These are phyloP conservation scores for Chrosomus eos DNA, from an alignment of 2,797 vertebrate genomes.

Conservation along the genomic window DNA sequence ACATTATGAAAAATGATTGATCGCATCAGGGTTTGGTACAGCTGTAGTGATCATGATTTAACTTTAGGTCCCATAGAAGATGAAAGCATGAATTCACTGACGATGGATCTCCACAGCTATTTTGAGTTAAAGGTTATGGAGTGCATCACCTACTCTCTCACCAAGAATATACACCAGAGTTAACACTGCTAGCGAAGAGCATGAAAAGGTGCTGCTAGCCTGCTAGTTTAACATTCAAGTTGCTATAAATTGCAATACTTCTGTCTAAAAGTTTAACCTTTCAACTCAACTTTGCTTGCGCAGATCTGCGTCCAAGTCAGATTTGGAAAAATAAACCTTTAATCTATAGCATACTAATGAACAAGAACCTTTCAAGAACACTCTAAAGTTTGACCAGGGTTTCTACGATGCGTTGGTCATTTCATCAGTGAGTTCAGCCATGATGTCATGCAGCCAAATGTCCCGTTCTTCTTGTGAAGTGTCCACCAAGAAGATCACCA, in stretches of 20 bases:
- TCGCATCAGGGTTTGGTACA: slow-evolving; percentile 4
- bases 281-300: slow-evolving; percentile 4
- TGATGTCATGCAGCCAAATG: slow-evolving; percentile 96
- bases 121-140: slow-evolving; percentile 10
- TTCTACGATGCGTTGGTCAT: slow-evolving; percentile 67
- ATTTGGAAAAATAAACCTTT: slow-evolving; percentile 26
- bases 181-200: not conserved
- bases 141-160: not conserved
- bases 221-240: not conserved
- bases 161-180: not conserved
- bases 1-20: slow-evolving; percentile 8
- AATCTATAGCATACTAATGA: slow-evolving; percentile 18
- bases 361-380: slow-evolving; percentile 13
- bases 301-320: not conserved
- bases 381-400: not conserved
- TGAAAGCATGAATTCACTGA: slow-evolving; percentile 9
- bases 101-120: slow-evolving; percentile 15
- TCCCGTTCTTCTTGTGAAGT: slow-evolving; percentile 91
- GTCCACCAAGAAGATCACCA: slow-evolving; percentile 91
- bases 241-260: slow-evolving; percentile 15
- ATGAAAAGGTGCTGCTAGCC: not conserved
- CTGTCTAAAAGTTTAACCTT: slow-evolving; percentile 8
- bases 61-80: not conserved
- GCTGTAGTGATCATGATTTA: not conserved
- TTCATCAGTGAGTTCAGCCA: slow-evolving; percentile 89